Evolutionary conservation across 2,797 vertebrate species (phyloP), one percentile per base, ranked within the genome.

Genomic region (Halcyon badia): DNA sequence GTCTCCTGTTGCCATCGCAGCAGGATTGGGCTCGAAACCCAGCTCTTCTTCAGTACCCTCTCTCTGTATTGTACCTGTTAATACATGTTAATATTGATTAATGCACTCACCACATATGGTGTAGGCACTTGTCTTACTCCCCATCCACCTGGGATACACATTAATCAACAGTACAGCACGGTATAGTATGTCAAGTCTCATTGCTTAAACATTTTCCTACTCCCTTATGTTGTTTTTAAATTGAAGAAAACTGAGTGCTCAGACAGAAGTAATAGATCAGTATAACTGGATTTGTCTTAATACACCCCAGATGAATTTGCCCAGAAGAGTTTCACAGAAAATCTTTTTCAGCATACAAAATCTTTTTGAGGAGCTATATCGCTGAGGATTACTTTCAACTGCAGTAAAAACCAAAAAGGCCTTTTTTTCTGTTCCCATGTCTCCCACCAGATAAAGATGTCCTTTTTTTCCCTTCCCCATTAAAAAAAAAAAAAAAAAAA

Each of bases 211-310:
- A 85, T 83, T 91, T 98, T 95, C 70, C 64, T 95, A 42, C 42
- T 97, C 84, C 88, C 94, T 94, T 81, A 90, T 77, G 78, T 93
- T 94, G 69, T 94, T 95, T 94, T 85, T 92, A 96, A 96, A 94
- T 90, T 90, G 94, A 90, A 91, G 82, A 90, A 95, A 93, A 97
- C 65, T 58, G 87, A 93, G 80, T 70, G 60, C 70, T 95, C 57
- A 96, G 86, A 86, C 78, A 78, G 94, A 97, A 88, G 93, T 96
- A 94, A 95, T 88, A 95, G 92, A 86, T 83, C 91, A 97, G 60
- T 75, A 57, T 90, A 87, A 81, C 83, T 97, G 94, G 79, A 96
- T 97, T 96, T 96, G 78, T 91, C 93, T 96, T 97, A 96, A 92
- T 97, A 96, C 83, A 95, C 19, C 90, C 24, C 65, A 88, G 80